Percentiles rank a stretch among this genome's conserved stretches.
Evolutionary conservation across 2,797 vertebrate genomes (phyloP).

Genomic region (Melopsittacus undulatus): DNA sequence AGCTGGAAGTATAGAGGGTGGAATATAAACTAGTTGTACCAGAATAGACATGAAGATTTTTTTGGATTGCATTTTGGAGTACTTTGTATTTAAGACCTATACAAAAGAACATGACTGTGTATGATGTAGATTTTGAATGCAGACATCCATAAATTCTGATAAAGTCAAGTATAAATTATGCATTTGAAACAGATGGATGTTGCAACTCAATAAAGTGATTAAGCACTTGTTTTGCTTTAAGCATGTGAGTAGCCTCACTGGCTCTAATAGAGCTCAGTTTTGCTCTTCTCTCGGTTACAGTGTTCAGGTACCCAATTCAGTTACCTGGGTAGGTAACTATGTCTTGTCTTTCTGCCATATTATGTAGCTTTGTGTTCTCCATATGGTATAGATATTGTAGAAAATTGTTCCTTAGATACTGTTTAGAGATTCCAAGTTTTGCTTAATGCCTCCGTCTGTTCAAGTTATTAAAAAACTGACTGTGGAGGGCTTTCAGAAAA

Average conservation of each 20-base stretch:
- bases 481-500: not conserved
- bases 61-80: not conserved
- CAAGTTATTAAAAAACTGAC: not conserved
- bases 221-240: not conserved
- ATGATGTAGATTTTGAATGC: not conserved
- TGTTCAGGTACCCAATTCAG: not conserved
- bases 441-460: not conserved
- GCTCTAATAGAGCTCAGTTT: not conserved
- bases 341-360: not conserved
- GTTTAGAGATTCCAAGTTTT: not conserved
- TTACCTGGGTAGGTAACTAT: not conserved
- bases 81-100: not conserved
- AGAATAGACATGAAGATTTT: not conserved
- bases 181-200: not conserved
- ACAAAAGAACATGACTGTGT: rapidly evolving
- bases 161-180: not conserved
- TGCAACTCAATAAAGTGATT: not conserved
- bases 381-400: not conserved
- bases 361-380: not conserved
- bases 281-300: not conserved
- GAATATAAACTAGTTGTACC: not conserved
- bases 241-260: not conserved
- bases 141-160: not conserved
- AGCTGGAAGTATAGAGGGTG: not conserved
- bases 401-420: not conserved